A percentile compares a stretch with the other conserved stretches of the same genome.
These are phyloP conservation scores for Natrix natrix DNA, from an alignment of 2,797 vertebrate species.

Conservation along the genomic window DNA sequence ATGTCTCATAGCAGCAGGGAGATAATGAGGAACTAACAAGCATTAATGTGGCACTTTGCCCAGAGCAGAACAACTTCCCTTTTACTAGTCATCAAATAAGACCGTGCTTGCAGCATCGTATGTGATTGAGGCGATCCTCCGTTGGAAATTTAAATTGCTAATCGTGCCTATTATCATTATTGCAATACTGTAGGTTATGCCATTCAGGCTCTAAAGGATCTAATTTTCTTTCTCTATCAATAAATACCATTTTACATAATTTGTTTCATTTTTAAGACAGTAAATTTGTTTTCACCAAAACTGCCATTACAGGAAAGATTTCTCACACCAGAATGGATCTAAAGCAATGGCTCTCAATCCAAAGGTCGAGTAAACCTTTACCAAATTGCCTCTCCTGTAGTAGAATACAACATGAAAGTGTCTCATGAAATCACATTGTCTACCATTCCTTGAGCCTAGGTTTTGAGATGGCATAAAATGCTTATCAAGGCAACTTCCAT, in stretches of 20 bases:
- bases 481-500: not conserved
- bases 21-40: constrained; percentile 43
- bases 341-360: not conserved
- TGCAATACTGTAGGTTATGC: not conserved
- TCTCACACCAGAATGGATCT: not conserved
- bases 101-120: not conserved
- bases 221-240: not conserved
- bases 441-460: not conserved
- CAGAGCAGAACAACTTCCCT: constrained; percentile 34
- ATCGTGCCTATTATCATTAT: constrained; percentile 1
- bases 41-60: constrained; percentile 42
- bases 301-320: not conserved
- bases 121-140: constrained; percentile 9
- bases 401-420: not conserved
- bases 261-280: not conserved
- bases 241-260: not conserved
- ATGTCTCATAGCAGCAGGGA: constrained; percentile 38
- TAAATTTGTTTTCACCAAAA: not conserved
- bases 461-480: not conserved
- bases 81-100: constrained; percentile 33
- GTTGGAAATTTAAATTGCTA: constrained; percentile 21
- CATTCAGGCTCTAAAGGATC: not conserved
- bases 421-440: not conserved
- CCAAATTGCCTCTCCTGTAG: not conserved
- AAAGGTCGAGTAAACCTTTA: not conserved